phyloP scores from a whole-genome alignment of 1,140 invertebrate genomes.

The Carcinoscorpius rotundicauda region DNA sequence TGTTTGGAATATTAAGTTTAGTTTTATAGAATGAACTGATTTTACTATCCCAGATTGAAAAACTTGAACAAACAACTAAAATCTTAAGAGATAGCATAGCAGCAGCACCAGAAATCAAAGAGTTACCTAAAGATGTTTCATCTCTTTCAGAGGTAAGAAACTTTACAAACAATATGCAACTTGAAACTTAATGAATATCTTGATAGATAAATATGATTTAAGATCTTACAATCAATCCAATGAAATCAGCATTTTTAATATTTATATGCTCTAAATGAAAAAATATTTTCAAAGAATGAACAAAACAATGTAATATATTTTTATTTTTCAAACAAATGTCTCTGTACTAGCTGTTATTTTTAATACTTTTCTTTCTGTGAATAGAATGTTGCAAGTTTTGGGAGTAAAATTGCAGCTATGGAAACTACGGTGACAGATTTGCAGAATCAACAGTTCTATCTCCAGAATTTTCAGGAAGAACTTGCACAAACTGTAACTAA shows the following conservation, averaged over 20 bases:
- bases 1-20: too few relatives aligned
- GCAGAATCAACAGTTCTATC: slow-evolving; percentile 14
- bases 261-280: too few relatives aligned
- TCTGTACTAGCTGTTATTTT: background rate
- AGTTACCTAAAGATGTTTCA: slow-evolving; percentile 19
- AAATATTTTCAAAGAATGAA: too few relatives aligned
- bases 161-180: too few relatives aligned
- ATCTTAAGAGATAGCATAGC: slow-evolving; percentile 19
- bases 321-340: too few relatives aligned
- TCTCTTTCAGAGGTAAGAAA: slow-evolving; percentile 17
- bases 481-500: too few relatives aligned
- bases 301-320: too few relatives aligned
- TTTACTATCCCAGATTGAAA: slow-evolving; percentile 13
- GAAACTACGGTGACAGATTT: slow-evolving; percentile 16
- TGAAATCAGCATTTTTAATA: too few relatives aligned
- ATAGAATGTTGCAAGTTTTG: slow-evolving; percentile 17
- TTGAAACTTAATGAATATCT: too few relatives aligned
- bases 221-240: too few relatives aligned
- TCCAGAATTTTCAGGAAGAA: slow-evolving; percentile 4
- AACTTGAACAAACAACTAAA: slow-evolving; percentile 15
- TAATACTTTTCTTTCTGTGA: slow-evolving; percentile 3
- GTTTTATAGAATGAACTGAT: too few relatives aligned
- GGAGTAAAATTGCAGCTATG: slow-evolving; percentile 19
- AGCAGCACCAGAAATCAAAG: slow-evolving; percentile 20
- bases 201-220: too few relatives aligned